phyloP scores from a whole-genome alignment of 2,888 invertebrate genomes.

The Ferrisia virgata region DNA sequence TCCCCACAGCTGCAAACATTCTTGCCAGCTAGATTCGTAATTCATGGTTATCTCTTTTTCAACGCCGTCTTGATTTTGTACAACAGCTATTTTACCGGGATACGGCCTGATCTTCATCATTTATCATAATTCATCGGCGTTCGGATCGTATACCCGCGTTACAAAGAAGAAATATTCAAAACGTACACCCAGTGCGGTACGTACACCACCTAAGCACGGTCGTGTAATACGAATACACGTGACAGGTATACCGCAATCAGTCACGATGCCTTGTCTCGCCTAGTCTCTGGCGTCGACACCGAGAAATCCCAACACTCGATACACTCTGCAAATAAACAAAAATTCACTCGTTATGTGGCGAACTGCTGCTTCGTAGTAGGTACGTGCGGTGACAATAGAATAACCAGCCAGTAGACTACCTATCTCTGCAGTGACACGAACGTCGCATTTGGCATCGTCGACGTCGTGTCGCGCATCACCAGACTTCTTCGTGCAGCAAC shows the following conservation, averaged over 20 bases:
- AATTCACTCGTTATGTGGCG: background rate
- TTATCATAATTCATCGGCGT: conserved; percentile 24
- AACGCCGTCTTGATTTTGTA: conserved; percentile 51
- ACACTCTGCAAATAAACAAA: background rate
- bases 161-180: no score
- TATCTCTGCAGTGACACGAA: background rate
- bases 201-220: background rate
- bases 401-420: no score
- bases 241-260: background rate
- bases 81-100: conserved; percentile 63
- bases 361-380: background rate
- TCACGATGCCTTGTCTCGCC: no score
- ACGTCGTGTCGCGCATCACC: background rate
- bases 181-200: no score
- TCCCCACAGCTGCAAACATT: conserved; percentile 52
- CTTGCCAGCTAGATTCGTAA: conserved; percentile 82
- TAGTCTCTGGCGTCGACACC: no score
- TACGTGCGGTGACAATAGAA: background rate
- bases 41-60: conserved; percentile 42
- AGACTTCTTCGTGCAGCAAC: background rate
- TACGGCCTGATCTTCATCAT: conserved; percentile 79
- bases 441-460: background rate
- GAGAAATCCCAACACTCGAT: background rate
- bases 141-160: no score
- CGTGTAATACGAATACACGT: background rate